A percentile compares a stretch with the other conserved stretches of the same genome.
phyloP scores from a whole-genome alignment of 2,888 invertebrate species.

The Thereva unica region DNA sequence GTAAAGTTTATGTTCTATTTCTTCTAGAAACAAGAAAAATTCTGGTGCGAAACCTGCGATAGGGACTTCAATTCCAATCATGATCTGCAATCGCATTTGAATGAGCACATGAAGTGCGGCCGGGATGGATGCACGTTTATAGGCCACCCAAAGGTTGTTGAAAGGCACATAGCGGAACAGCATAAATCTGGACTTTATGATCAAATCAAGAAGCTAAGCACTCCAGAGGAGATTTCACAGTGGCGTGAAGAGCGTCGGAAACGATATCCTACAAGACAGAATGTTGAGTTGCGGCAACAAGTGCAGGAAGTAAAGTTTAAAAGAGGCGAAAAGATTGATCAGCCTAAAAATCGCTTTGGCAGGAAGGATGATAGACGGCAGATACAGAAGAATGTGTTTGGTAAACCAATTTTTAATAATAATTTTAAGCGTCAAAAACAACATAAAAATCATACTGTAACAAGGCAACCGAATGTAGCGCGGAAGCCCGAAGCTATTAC shows the following conservation, averaged over 20 bases:
- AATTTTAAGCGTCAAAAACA: background rate
- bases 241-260: conserved; percentile 83
- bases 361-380: conserved; percentile 54
- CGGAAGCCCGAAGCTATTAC: background rate
- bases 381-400: background rate
- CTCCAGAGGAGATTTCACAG: conserved; percentile 80
- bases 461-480: background rate
- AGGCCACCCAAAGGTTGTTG: conserved; percentile 78
- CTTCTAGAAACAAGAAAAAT: conserved; percentile 45
- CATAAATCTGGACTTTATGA: conserved; percentile 83
- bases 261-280: conserved; percentile 75
- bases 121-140: conserved; percentile 79
- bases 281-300: conserved; percentile 67
- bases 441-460: background rate
- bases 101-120: conserved; percentile 78
- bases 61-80: conserved; percentile 67
- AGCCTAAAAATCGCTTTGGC: conserved; percentile 56
- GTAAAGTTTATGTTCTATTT: background rate
- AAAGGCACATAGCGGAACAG: conserved; percentile 80
- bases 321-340: conserved; percentile 74
- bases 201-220: conserved; percentile 73
- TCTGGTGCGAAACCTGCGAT: conserved; percentile 82
- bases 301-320: conserved; percentile 68
- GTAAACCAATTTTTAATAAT: too few relatives aligned
- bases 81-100: conserved; percentile 68